Percentiles rank a stretch among this genome's conserved stretches.
phyloP scores from a whole-genome alignment of 2,888 invertebrate species.

The Lordiphosa fenestrarum region DNA sequence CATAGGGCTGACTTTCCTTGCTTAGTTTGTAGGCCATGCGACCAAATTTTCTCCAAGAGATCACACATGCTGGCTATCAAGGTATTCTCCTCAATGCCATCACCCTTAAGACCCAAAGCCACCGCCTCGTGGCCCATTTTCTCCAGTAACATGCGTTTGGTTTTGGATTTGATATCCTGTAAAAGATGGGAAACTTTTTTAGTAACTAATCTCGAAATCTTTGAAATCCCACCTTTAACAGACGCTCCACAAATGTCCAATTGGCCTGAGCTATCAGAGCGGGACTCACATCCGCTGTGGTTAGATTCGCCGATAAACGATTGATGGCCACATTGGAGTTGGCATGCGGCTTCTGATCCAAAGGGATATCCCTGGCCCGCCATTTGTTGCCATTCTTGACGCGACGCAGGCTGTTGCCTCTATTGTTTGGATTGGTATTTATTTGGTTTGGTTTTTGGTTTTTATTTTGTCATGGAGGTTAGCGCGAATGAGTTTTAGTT shows the following conservation, averaged over 20 bases:
- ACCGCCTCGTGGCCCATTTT: conserved; percentile 99
- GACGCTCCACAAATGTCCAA: conserved; percentile 98
- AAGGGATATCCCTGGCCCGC: conserved; percentile 84
- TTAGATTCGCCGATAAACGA: conserved; percentile 78
- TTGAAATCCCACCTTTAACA: conserved; percentile 88
- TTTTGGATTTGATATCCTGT: conserved; percentile 95
- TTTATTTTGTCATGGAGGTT: conserved; percentile 44
- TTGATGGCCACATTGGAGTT: conserved; percentile 66
- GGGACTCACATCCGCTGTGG: conserved; percentile 84
- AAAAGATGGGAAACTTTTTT: background rate
- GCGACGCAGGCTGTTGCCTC: conserved; percentile 83
- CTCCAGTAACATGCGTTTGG: conserved; percentile 98
- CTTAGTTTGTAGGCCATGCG: conserved; percentile 96
- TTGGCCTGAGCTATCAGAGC: conserved; percentile 97
- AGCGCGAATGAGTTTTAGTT: conserved; percentile 50
- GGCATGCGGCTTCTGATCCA: conserved; percentile 80
- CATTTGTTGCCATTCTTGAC: conserved; percentile 84
- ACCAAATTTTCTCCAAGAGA: conserved; percentile 97
- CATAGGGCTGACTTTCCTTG: conserved; percentile 98
- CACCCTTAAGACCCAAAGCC: conserved; percentile 93
- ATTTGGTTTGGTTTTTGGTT: conserved; percentile 29
- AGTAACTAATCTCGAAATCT: background rate
- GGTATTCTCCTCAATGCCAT: conserved; percentile 97
- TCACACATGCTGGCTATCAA: conserved; percentile 99
- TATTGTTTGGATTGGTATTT: conserved; percentile 37